A percentile compares a stretch with the other conserved stretches of the same genome.
phyloP scores from a whole-genome alignment of 2,888 invertebrate genomes.

The Cacoxenus indagator region DNA sequence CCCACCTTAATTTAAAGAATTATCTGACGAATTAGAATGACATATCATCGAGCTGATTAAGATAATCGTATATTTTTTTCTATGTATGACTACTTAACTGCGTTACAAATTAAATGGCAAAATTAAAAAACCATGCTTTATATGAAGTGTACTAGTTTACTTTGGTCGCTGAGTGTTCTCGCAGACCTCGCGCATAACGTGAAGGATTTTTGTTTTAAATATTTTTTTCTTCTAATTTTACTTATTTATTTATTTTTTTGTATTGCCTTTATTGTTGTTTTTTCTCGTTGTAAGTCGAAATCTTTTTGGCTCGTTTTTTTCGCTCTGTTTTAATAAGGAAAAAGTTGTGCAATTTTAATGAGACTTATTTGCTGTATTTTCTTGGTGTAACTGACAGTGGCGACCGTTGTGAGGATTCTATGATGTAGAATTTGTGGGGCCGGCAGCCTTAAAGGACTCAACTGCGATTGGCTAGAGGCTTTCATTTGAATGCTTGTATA shows the following conservation, averaged over 20 bases:
- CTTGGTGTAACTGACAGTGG: constrained; percentile 55
- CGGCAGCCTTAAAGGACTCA: no score
- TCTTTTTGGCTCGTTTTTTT: constrained; percentile 43
- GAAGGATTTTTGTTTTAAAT: constrained; percentile 23
- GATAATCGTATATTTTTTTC: no score
- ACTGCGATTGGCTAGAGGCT: background rate
- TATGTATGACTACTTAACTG: no score
- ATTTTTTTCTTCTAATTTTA: background rate
- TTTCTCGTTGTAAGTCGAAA: constrained; percentile 28
- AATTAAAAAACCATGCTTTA: no score
- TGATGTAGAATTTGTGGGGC: background rate
- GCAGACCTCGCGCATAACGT: constrained; percentile 17
- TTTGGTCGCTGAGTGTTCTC: constrained; percentile 24
- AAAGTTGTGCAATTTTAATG: constrained; percentile 65
- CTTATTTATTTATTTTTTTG: constrained; percentile 19
- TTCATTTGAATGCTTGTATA: background rate
- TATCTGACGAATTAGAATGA: no score
- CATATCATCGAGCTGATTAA: no score
- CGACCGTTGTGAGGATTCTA: constrained; percentile 51
- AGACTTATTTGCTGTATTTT: constrained; percentile 37
- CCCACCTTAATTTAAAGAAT: no score
- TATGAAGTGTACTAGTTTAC: constrained; percentile 27
- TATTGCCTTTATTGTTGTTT: constrained; percentile 27
- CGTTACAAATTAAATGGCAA: no score
- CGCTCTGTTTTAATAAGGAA: constrained; percentile 58